These are phyloP conservation scores for Australoheros scitulus DNA, from an alignment of 2,113 vertebrate species.

Conservation along the genomic window DNA sequence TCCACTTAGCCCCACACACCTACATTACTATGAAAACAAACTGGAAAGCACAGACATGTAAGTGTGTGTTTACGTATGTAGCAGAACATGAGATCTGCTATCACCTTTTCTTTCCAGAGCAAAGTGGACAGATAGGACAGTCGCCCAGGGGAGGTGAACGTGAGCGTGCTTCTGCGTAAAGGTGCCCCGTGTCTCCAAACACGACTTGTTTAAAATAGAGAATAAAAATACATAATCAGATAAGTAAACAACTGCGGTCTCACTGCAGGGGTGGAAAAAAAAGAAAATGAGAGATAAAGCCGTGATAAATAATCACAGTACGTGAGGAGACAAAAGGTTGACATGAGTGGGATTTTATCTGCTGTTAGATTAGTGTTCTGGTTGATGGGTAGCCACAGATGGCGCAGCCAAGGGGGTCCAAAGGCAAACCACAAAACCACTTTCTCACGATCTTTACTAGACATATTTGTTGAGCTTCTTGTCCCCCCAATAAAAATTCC, in stretches of 20 bases:
- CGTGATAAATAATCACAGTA: conserved; percentile 67
- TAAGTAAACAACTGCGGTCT: conserved; percentile 50
- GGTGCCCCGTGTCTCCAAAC: conserved; percentile 39
- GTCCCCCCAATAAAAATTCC: not conserved
- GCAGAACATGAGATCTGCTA: conserved; percentile 28
- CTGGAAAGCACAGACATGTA: conserved; percentile 7
- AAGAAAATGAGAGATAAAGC: conserved; percentile 56
- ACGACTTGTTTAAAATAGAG: conserved; percentile 28
- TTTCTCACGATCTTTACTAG: conserved; percentile 66
- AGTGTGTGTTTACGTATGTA: conserved; percentile 29
- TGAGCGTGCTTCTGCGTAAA: not conserved
- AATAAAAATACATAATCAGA: conserved; percentile 57
- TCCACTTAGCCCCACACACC: conserved; percentile 64
- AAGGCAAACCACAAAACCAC: conserved; percentile 55
- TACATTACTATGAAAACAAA: conserved; percentile 65
- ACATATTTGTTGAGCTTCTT: not conserved
- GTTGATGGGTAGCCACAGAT: conserved; percentile 79
- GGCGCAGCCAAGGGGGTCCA: conserved; percentile 63
- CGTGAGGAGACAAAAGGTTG: conserved; percentile 74
- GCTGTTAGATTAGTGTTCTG: conserved; percentile 73
- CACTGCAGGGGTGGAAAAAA: conserved; percentile 28
- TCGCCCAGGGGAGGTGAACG: not conserved
- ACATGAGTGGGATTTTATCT: conserved; percentile 63
- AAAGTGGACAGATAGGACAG: conserved; percentile 28
- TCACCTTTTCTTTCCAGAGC: conserved; percentile 44